Evolutionary conservation across 92 coral and sea anemone species (phyloP).

Genomic region (Porites lobata): DNA sequence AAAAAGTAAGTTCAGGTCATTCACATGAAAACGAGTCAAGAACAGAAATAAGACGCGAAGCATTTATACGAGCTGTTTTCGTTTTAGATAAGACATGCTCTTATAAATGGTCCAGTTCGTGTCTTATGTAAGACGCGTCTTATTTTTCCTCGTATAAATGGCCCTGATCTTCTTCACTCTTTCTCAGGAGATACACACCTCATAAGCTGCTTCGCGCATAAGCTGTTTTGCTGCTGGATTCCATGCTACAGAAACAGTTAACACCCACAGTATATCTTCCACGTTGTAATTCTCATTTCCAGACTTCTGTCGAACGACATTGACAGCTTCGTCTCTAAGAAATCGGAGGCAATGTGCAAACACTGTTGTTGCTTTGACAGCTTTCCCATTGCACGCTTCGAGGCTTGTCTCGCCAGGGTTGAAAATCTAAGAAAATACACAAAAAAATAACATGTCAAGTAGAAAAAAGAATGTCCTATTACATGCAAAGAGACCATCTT

Average conservation of each 20-base stretch:
- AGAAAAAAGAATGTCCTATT: no score
- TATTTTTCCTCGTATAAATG: no score
- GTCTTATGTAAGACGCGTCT: no score
- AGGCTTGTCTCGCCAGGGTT: not conserved
- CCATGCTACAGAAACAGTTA: constrained; percentile 10
- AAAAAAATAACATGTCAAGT: not conserved
- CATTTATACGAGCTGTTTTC: no score
- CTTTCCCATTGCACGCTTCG: constrained; percentile 4
- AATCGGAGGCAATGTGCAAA: constrained; percentile 20
- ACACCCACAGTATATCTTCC: constrained; percentile 13
- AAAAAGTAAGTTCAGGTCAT: no score
- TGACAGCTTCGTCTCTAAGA: constrained; percentile 8
- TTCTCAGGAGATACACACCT: not conserved
- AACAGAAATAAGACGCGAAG: no score
- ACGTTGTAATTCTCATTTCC: not conserved
- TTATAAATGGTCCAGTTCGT: no score
- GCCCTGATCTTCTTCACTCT: no score
- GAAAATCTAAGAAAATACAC: not conserved
- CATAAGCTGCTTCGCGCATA: constrained; percentile 31
- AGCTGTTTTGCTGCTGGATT: constrained; percentile 16
- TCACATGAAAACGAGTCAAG: no score
- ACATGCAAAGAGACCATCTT: no score
- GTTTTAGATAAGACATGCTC: no score
- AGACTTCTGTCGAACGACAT: not conserved
- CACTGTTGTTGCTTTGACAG: constrained; percentile 8